These are phyloP conservation scores for Palythoa grandiflora DNA, from an alignment of 92 coral and sea anemone species.

Conservation along the genomic window DNA sequence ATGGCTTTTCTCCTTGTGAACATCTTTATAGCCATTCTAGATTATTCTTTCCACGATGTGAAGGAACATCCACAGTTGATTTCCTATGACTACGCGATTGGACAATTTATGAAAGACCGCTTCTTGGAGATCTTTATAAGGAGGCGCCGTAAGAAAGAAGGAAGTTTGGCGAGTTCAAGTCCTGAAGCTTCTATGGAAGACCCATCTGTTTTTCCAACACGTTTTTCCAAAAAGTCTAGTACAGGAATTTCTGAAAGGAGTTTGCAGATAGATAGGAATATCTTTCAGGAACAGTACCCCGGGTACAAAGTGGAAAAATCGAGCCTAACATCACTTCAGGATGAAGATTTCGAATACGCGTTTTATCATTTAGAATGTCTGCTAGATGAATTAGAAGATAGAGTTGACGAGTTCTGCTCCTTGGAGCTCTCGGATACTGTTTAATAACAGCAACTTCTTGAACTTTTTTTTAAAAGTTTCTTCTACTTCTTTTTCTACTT, in stretches of 20 bases:
- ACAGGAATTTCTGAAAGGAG: background rate
- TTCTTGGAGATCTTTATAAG: constrained; percentile 41
- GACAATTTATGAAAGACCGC: constrained; percentile 72
- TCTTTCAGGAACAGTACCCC: background rate
- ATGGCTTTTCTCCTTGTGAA: constrained; percentile 76
- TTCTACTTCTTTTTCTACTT: background rate
- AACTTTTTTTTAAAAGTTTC: background rate
- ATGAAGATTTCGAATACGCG: background rate
- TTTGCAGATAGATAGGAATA: background rate
- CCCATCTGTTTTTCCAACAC: background rate
- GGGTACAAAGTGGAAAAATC: background rate
- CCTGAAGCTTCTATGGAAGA: background rate
- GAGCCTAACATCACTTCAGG: background rate
- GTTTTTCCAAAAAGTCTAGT: background rate
- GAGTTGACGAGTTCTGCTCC: background rate
- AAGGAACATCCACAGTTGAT: constrained; percentile 58
- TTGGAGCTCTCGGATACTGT: background rate
- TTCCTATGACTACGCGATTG: constrained; percentile 72
- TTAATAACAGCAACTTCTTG: background rate
- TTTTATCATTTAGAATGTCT: background rate
- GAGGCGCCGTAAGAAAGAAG: background rate
- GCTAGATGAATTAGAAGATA: background rate
- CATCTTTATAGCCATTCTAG: constrained; percentile 79
- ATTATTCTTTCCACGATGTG: constrained; percentile 70
- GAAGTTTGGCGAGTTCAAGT: background rate